Conservation (phyloP, 1,140 invertebrate genomes). For the Cydia splendana region DNA sequence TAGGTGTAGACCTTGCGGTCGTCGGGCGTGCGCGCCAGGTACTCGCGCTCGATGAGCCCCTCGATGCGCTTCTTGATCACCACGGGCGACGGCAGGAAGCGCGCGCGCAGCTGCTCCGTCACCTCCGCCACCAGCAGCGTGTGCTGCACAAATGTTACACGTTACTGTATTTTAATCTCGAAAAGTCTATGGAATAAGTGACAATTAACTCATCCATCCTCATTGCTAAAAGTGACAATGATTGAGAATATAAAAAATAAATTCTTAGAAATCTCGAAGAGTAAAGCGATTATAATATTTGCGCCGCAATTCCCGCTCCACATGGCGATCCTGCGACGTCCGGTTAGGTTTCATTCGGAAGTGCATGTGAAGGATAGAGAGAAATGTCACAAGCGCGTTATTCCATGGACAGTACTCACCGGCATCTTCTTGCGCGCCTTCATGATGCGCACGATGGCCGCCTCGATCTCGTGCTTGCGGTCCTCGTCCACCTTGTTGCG, state of each 20-base stretch:
- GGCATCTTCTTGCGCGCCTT: conserved; percentile 97
- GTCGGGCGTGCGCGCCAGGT: conserved; percentile 96
- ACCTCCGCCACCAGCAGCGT: conserved; percentile 98
- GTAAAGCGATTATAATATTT: too few relatives aligned
- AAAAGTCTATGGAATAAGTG: too few relatives aligned
- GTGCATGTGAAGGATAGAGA: too few relatives aligned
- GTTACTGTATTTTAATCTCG: neutral
- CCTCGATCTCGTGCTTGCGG: conserved; percentile 99
- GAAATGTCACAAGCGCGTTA: too few relatives aligned
- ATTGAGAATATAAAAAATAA: too few relatives aligned
- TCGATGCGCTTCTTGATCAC: conserved; percentile 99
- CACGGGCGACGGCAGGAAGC: conserved; percentile 98
- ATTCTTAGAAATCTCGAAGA: too few relatives aligned
- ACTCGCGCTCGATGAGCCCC: conserved; percentile 99
- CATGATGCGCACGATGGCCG: conserved; percentile 99
- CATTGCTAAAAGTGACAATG: neutral
- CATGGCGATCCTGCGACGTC: too few relatives aligned
- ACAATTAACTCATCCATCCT: too few relatives aligned
- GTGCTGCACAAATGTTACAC: conserved; percentile 82
- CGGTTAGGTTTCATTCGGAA: too few relatives aligned
- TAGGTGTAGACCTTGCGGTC: conserved; percentile 97
- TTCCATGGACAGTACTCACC: conserved; percentile 75
- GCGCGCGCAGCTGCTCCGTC: conserved; percentile 96
- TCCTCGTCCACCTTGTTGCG: conserved; percentile 99
- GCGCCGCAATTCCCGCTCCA: conserved; percentile 5